Conservation (phyloP, 2,797 vertebrate species). For the Arremon aurantiirostris region DNA sequence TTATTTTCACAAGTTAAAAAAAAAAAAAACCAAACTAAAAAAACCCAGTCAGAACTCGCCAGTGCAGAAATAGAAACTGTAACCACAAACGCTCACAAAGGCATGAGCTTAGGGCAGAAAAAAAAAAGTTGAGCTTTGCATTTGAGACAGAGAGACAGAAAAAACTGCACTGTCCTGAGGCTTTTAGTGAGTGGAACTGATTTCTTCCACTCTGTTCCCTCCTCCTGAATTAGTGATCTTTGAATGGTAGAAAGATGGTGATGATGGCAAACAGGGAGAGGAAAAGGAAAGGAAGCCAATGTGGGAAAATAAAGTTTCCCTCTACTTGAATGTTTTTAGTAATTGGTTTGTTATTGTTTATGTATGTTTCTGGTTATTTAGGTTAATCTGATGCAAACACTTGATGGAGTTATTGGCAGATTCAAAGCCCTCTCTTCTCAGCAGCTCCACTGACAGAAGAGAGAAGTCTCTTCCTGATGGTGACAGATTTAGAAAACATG, state of each 20-base stretch:
- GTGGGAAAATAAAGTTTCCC: neutral
- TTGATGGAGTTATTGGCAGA: neutral
- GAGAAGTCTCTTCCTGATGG: neutral
- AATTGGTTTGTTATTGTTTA: neutral
- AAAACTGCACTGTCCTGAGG: neutral
- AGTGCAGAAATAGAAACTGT: slow-evolving; percentile 16
- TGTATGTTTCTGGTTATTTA: neutral
- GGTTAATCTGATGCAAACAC: neutral
- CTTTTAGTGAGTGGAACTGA: neutral
- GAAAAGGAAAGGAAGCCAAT: neutral
- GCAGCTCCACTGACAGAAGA: neutral
- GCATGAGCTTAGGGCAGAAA: neutral
- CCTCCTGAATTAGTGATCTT: neutral
- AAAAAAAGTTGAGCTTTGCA: neutral
- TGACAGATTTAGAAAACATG: neutral
- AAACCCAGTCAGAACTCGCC: neutral
- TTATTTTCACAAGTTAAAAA: neutral
- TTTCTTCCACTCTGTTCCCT: neutral
- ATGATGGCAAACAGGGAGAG: neutral
- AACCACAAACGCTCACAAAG: neutral
- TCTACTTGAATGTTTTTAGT: neutral
- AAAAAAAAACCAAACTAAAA: too few relatives aligned
- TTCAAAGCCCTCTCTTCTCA: neutral
- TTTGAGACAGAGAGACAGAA: neutral
- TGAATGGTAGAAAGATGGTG: neutral